Evolutionary conservation across 92 coral and sea anemone species (phyloP), one percentile per base, ranked within the genome.

Genomic region (Palythoa heliodiscus): DNA sequence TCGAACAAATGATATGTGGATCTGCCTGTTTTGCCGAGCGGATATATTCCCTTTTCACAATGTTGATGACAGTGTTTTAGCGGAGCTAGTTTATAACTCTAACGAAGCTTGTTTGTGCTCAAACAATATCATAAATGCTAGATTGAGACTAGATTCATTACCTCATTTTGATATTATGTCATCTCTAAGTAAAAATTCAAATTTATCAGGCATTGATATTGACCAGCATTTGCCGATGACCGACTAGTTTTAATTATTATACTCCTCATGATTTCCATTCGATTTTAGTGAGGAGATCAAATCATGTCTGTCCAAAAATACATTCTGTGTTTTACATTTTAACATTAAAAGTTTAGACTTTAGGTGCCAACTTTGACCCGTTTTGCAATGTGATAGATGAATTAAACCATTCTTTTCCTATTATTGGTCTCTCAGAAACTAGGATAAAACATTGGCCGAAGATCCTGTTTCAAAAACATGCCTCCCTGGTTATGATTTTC

Each of bases 31-130:
- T 74, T 87, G 83, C 35, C 90, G 70, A 73, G 23, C 53, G 29
- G 82, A 73, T 78, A 60, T 82, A 78, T 73, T 87, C 82, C 90
- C 86, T 11, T 87, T 80, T 81, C 82, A 66, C 71, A 24, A 66
- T 66, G 29, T 66, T 66, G 71, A 19, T 66, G 71, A 66, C 20
- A 66, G 29, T 87, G 82, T 57, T 37, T 64, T 87, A 64, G 71
- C 35, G 16, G 84, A 82, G 87, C 70, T 74, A 63, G 89, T 71
- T 71, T 88, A 39, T 16, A 66, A 66, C 20, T 66, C 71, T 66
- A 66, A 66, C 29, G 24, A 66, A 25, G 71, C 35, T 66, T 66
- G 71, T 66, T 66, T 66, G 71, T 66, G 71, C 71, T 66, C 71
- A 66, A 66, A 66, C 71, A 66, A 66, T 66, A 66, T 66, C 71